phyloP scores from a whole-genome alignment of 2,888 invertebrate species.

The Lissonota sp. region DNA sequence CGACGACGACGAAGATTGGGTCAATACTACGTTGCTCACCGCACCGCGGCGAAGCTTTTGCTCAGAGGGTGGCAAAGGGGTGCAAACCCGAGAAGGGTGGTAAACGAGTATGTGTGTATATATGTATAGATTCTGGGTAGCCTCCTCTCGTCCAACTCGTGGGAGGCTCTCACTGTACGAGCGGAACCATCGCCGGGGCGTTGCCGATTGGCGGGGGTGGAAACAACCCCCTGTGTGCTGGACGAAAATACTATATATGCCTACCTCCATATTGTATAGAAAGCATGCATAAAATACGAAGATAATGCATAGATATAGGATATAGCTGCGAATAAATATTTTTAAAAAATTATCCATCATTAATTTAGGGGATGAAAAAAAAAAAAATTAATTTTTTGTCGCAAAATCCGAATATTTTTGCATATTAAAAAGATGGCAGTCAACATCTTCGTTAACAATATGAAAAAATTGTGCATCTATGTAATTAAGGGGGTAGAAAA shows the following conservation, averaged over 20 bases:
- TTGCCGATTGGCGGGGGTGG: constrained; percentile 59
- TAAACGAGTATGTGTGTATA: constrained; percentile 2
- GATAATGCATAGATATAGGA: neutral
- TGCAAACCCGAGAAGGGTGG: constrained; percentile 18
- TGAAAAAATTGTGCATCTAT: neutral
- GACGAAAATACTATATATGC: constrained; percentile 10
- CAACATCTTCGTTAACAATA: no score
- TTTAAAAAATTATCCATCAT: neutral
- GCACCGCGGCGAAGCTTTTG: constrained; percentile 24
- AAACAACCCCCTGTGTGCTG: constrained; percentile 43
- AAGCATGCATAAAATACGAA: neutral
- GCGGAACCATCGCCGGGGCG: constrained; percentile 59
- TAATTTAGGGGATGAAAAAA: neutral
- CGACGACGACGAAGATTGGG: constrained; percentile 61
- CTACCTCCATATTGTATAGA: neutral
- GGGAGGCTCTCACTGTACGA: constrained; percentile 52
- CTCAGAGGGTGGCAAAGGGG: constrained; percentile 37
- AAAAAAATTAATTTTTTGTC: neutral
- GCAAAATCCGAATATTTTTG: neutral
- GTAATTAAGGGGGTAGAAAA: neutral
- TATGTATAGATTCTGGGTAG: constrained; percentile 28
- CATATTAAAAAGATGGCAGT: no score
- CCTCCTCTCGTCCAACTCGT: constrained; percentile 56
- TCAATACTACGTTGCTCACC: constrained; percentile 57
- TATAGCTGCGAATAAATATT: neutral